Conservation (phyloP, 2,888 invertebrate species). For the Thecocarcelia acutangulata region DNA sequence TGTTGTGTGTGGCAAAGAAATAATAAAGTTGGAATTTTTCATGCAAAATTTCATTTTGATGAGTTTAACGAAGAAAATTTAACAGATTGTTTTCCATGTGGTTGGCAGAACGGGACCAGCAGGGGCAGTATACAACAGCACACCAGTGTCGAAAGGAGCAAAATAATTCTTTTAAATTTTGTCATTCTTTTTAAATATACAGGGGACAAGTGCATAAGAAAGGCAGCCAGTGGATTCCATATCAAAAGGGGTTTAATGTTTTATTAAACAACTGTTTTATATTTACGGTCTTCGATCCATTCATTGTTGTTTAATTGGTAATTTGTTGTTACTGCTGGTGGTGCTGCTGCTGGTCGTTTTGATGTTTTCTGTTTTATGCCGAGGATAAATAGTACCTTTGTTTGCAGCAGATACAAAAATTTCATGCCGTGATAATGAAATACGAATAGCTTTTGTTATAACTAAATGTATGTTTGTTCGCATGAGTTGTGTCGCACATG, state of each 20-base stretch:
- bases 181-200: background rate
- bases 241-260: background rate
- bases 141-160: background rate
- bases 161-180: conserved; percentile 11
- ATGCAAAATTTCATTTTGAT: conserved; percentile 47
- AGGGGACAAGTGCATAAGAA: background rate
- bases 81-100: conserved; percentile 34
- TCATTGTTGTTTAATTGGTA: conserved; percentile 19
- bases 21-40: conserved; percentile 44
- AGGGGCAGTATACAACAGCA: background rate
- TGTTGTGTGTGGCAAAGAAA: background rate
- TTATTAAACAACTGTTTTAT: conserved; percentile 27
- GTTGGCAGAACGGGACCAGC: background rate
- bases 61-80: conserved; percentile 42
- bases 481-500: conserved; percentile 90
- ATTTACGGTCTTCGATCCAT: background rate
- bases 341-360: conserved; percentile 10
- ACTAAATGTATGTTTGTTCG: conserved; percentile 93
- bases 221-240: conserved; percentile 10
- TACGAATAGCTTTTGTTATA: conserved; percentile 36
- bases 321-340: conserved; percentile 14
- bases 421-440: conserved; percentile 15
- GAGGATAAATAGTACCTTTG: background rate
- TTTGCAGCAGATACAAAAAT: background rate
- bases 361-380: background rate